Percentiles rank a stretch among this genome's conserved stretches.
Evolutionary conservation across 2,113 vertebrate species (phyloP).

Genomic region (Tachysurus vachellii): DNA sequence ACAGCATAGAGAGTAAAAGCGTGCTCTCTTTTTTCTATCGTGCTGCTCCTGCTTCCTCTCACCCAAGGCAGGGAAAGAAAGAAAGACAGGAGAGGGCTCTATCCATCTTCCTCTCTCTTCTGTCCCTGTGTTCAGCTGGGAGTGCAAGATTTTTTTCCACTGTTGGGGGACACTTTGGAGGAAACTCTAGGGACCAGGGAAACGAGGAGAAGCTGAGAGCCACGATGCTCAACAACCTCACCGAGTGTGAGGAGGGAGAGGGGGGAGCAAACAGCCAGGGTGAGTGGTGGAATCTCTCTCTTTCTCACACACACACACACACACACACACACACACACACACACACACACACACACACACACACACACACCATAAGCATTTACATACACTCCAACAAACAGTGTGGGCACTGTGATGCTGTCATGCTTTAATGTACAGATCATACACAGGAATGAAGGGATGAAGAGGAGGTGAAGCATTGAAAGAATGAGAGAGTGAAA

Average conservation of each 20-base stretch:
- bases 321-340: conserved; percentile 10
- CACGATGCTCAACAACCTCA: conserved; percentile 96
- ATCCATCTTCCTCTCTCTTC: conserved; percentile 60
- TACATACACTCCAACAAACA: neutral
- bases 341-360: neutral
- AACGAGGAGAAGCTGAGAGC: conserved; percentile 52
- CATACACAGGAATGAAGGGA: neutral
- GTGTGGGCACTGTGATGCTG: neutral
- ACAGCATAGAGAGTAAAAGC: conserved; percentile 59
- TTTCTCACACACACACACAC: conserved; percentile 1
- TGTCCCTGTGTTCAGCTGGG: conserved; percentile 30
- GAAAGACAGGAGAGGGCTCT: conserved; percentile 62
- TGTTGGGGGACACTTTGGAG: conserved; percentile 49
- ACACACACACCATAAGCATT: neutral
- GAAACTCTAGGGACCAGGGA: conserved; percentile 41
- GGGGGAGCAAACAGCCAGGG: conserved; percentile 88
- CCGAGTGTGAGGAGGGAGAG: conserved; percentile 93
- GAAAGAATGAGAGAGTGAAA: conserved; percentile 42
- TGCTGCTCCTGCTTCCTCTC: conserved; percentile 57
- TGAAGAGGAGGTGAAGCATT: conserved; percentile 5
- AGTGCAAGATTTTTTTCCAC: conserved; percentile 24
- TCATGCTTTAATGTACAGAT: neutral
- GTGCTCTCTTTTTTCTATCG: conserved; percentile 57
- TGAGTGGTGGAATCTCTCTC: conserved; percentile 79
- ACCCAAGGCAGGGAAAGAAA: conserved; percentile 61